A percentile compares a stretch with the other conserved stretches of the same genome.
Conservation (phyloP, 2,113 vertebrate genomes). For the Pangasianodon gigas region DNA sequence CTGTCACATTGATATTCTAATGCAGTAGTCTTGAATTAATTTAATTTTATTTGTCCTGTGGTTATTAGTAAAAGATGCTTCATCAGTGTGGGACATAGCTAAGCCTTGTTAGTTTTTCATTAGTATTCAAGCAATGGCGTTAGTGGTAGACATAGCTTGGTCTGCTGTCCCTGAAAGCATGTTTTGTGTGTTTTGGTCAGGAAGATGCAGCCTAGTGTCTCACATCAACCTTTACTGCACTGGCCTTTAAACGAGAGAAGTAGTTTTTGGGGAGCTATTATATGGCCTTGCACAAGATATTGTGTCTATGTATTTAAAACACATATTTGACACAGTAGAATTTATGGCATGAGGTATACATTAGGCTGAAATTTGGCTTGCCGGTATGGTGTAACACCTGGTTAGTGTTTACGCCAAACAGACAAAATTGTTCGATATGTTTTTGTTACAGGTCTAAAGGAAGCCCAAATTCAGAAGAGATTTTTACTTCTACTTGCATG, state of each 20-base stretch:
- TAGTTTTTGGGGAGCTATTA: background rate
- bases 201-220: conserved; percentile 25
- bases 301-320: background rate
- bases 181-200: conserved; percentile 29
- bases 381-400: background rate
- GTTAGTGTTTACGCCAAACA: background rate
- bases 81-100: background rate
- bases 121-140: conserved; percentile 41
- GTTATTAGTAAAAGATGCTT: background rate
- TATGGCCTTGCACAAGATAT: background rate
- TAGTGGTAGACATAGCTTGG: conserved; percentile 16
- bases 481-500: background rate
- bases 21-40: background rate
- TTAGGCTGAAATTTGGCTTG: background rate
- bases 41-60: background rate
- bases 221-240: background rate
- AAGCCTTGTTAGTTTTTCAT: conserved; percentile 30
- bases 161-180: conserved; percentile 37
- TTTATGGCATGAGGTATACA: background rate
- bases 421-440: background rate
- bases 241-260: conserved; percentile 3
- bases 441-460: background rate
- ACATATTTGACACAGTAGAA: background rate
- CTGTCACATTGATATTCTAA: background rate
- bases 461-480: background rate